Evolutionary conservation across 1,140 invertebrate genomes (phyloP).

Genomic region (Oscheius sp.): DNA sequence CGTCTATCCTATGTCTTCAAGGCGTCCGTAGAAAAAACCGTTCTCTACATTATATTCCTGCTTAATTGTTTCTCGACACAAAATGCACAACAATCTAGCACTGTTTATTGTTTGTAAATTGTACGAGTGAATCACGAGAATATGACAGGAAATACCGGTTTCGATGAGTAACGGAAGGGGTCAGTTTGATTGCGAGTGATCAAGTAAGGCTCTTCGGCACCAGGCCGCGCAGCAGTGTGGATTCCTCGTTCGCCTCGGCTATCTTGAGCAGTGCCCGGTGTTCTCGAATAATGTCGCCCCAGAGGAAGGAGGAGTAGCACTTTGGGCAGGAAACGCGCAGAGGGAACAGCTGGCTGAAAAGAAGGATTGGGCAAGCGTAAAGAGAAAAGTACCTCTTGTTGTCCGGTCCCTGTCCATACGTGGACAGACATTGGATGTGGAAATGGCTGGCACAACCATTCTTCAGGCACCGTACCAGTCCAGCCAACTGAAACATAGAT

Average conservation of each 20-base stretch:
- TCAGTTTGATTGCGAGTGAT: too few relatives aligned
- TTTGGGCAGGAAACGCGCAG: slow-evolving; percentile 26
- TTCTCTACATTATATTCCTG: too few relatives aligned
- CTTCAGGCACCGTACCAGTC: slow-evolving; percentile 28
- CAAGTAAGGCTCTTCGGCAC: too few relatives aligned
- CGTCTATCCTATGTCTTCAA: too few relatives aligned
- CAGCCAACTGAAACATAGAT: background rate
- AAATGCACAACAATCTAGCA: too few relatives aligned
- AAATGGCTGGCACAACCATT: slow-evolving; percentile 51
- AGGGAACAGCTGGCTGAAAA: slow-evolving; percentile 11
- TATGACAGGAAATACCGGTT: too few relatives aligned
- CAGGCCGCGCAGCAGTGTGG: background rate
- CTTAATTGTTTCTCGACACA: too few relatives aligned
- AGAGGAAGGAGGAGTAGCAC: slow-evolving; percentile 17
- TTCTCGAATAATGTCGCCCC: slow-evolving; percentile 39
- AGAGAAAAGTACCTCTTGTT: slow-evolving; percentile 2
- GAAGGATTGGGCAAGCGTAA: background rate
- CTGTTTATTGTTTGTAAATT: too few relatives aligned
- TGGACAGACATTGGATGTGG: slow-evolving; percentile 32
- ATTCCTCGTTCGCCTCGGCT: background rate
- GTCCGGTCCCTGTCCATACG: slow-evolving; percentile 8
- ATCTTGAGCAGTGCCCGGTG: slow-evolving; percentile 22
- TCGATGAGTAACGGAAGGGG: too few relatives aligned
- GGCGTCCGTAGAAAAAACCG: too few relatives aligned
- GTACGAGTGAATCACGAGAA: too few relatives aligned